Conservation (phyloP, 2,797 vertebrate genomes). For the Acanthornis magna region DNA sequence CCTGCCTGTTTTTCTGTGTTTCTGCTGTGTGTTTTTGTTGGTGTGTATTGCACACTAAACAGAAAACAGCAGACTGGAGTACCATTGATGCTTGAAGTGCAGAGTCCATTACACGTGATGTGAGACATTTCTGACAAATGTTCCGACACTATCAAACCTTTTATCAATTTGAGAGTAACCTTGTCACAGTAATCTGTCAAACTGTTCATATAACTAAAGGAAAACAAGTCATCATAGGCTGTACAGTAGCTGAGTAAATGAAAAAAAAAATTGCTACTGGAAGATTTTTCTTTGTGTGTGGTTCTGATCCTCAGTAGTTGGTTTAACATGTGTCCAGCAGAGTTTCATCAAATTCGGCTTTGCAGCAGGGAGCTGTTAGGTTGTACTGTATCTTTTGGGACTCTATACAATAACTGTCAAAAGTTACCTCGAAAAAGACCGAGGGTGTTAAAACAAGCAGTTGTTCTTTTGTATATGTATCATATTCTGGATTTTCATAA, state of each 20-base stretch:
- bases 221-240: slow-evolving; percentile 73
- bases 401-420: not conserved
- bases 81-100: slow-evolving; percentile 32
- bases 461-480: not conserved
- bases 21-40: not conserved
- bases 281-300: slow-evolving; percentile 40
- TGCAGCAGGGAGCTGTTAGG: not conserved
- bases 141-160: slow-evolving; percentile 74
- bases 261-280: slow-evolving; percentile 31
- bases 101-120: slow-evolving; percentile 59
- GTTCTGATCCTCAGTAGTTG: slow-evolving; percentile 29
- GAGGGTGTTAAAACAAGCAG: not conserved
- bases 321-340: not conserved
- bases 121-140: slow-evolving; percentile 78
- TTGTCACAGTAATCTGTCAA: slow-evolving; percentile 78
- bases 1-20: not conserved
- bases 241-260: slow-evolving; percentile 62
- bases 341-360: slow-evolving; percentile 31
- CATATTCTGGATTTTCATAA: not conserved
- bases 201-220: slow-evolving; percentile 66
- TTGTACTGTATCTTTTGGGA: not conserved
- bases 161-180: slow-evolving; percentile 78
- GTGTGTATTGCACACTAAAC: not conserved
- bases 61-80: slow-evolving; percentile 27
- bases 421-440: not conserved